Evolutionary conservation across 2,113 vertebrate species (phyloP), one percentile per base, ranked within the genome.

Genomic region (Butastur rufipennis): DNA sequence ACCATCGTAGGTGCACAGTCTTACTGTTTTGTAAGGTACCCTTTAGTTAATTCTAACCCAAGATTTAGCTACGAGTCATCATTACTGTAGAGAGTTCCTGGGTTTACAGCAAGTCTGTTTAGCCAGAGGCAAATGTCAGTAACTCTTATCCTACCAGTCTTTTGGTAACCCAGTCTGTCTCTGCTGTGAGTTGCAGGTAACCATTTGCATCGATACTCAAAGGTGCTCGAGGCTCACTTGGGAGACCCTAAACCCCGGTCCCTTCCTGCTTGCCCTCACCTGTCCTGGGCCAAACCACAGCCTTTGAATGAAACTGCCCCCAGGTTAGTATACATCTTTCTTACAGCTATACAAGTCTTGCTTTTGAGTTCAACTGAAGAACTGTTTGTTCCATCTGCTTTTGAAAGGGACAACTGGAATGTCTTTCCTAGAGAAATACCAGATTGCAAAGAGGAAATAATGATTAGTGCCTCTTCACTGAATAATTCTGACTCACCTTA

Each of bases 271-370:
- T 99, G 99, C 95, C 99, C 99, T 72, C 99, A 99, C 84, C 97
- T 99, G 74, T 99, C 99, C 16, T 99, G 99, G 99, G 99, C 99
- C 40, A 99, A 99, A 95, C 99, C 99, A 10, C 99, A 99, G 97
- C 99, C 99, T n/a, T 97, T 99, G 67, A 99, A 99, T 23, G 99
- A 99, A 98, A 99, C 99, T 0, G 99, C 99, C 5, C 99, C 99
- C 82, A 99, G 99, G 99, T 99, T 72, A 88, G 98, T 98, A 71
- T 27, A 43, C 4, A 1, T 59, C 53, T 91, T 21, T 74, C 29
- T 71, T 75, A 31, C 1, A 18, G 10, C 38, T 62, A n/a, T 2
- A 19, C 34, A 82, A 85, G 13, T 31, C 56, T 81, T 1, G 2
- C 10, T 81, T 90, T 70, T 13, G 13, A 81, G 42, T 75, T 77